Evolutionary conservation across 2,113 vertebrate genomes (phyloP), one percentile per base, ranked within the genome.

Genomic region (Holacanthus passer): DNA sequence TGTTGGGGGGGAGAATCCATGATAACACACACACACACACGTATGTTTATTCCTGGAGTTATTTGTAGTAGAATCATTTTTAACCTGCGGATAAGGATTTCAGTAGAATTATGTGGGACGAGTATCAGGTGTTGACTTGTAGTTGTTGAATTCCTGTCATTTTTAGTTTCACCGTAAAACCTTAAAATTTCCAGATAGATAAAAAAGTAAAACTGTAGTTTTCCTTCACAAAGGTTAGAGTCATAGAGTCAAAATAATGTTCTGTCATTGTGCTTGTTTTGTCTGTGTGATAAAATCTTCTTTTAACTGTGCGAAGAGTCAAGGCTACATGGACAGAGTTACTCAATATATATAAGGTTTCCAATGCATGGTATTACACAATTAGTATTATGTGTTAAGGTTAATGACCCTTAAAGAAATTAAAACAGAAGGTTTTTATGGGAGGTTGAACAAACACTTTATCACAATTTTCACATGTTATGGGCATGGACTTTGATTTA

Each of bases 21-120:
- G 64, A 77, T 72, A 65, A 41, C 43, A 32, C 37, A 29, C 31
- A 27, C 14, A 55, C 55, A 55, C 39, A 45, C n/a, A 65, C 39
- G 68, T 72, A 73, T 73, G 43, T 81, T 88, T 83, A 72, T 89
- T 71, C 65, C 52, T 47, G 19, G 24, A 67, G 11, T 31, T 24
- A 67, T 7, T 56, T 67, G 12, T 53, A 10, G n/a, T 70, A 17
- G 32, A 71, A 39, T 39, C 31, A 22, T 31, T 24, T 45, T 24
- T 32, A 35, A 64, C n/a, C 22, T 22, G 53, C 29, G 12, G 0
- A 14, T 24, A 17, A 29, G 45, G 7, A 32, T 68, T 20, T 22
- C 2, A 56, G 41, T 31, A 5, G 9, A 43, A 5, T 41, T 47
- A 48, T 20, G 0, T 47, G 1, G 2, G 31, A 29, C 1, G 37